Evolutionary conservation across 2,888 invertebrate species (phyloP).

Genomic region (Adelphocoris suturalis): DNA sequence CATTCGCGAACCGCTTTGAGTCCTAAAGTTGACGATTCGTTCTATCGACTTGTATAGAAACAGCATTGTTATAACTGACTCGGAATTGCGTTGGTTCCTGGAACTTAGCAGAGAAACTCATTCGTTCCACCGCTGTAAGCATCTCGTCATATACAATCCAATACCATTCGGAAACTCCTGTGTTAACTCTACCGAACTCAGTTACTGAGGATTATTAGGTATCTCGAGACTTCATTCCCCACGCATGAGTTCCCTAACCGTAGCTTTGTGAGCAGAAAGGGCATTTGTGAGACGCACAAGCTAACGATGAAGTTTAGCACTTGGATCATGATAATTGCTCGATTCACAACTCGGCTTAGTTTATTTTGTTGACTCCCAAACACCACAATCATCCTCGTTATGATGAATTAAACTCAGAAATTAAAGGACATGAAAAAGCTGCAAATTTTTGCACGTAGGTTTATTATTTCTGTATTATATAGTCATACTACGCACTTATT

Average conservation of each 20-base stretch:
- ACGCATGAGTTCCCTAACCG: background rate
- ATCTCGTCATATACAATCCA: slow-evolving; percentile 36
- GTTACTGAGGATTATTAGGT: slow-evolving; percentile 27
- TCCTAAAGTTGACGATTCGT: background rate
- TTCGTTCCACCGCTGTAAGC: slow-evolving; percentile 15
- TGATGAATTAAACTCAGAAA: too few species aligned
- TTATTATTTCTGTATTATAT: too few species aligned
- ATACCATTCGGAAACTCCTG: slow-evolving; percentile 31
- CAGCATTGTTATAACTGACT: background rate
- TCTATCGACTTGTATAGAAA: background rate
- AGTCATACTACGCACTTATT: too few species aligned
- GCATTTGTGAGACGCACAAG: slow-evolving; percentile 8
- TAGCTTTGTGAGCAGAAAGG: slow-evolving; percentile 1
- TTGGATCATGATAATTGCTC: background rate
- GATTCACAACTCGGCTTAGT: too few species aligned
- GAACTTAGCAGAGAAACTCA: slow-evolving; percentile 23
- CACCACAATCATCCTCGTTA: too few species aligned
- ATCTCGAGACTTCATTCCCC: slow-evolving; percentile 8
- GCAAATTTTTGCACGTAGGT: too few species aligned
- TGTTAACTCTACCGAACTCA: slow-evolving; percentile 27
- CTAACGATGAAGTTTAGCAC: background rate
- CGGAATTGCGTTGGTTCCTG: background rate
- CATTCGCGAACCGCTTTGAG: background rate
- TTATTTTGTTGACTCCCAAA: too few species aligned
- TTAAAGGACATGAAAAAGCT: too few species aligned